Percentiles rank a stretch among this genome's conserved stretches.
phyloP scores from a whole-genome alignment of 1,140 invertebrate genomes.

The Coelopa frigida region DNA sequence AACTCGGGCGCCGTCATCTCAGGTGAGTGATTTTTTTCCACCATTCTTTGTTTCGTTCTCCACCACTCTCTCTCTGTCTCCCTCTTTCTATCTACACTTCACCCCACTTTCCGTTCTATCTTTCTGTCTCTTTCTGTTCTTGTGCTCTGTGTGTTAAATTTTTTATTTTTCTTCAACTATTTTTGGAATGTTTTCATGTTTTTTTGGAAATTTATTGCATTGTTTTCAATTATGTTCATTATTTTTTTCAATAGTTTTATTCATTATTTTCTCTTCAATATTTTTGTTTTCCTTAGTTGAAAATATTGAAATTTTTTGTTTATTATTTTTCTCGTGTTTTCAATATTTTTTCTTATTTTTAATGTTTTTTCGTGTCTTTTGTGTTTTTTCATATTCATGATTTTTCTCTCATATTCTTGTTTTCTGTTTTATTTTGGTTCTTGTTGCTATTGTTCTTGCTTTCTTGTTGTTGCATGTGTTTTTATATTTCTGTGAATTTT shows the following conservation, averaged over 20 bases:
- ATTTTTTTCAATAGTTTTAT: background rate
- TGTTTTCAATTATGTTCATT: background rate
- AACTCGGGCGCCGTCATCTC: background rate
- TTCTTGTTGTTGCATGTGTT: no score
- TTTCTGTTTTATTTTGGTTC: no score
- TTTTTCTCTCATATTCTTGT: no score
- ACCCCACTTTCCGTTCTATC: background rate
- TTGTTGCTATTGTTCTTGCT: no score
- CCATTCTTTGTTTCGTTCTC: background rate
- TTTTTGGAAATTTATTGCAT: background rate
- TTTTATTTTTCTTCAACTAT: background rate
- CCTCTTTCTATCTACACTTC: no score
- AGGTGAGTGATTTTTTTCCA: conserved; percentile 5
- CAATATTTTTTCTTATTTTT: background rate
- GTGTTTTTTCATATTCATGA: background rate
- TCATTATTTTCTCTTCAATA: background rate
- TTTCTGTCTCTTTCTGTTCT: background rate
- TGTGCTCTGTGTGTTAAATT: background rate
- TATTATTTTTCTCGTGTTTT: background rate
- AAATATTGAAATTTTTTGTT: background rate
- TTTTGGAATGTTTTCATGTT: background rate
- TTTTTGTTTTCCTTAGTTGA: background rate
- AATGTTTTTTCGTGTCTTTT: background rate
- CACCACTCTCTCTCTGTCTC: background rate
- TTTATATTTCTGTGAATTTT: no score